Evolutionary conservation across 2,113 vertebrate genomes (phyloP), one percentile per base, ranked within the genome.

Genomic region (Psilopsiagon aymara): DNA sequence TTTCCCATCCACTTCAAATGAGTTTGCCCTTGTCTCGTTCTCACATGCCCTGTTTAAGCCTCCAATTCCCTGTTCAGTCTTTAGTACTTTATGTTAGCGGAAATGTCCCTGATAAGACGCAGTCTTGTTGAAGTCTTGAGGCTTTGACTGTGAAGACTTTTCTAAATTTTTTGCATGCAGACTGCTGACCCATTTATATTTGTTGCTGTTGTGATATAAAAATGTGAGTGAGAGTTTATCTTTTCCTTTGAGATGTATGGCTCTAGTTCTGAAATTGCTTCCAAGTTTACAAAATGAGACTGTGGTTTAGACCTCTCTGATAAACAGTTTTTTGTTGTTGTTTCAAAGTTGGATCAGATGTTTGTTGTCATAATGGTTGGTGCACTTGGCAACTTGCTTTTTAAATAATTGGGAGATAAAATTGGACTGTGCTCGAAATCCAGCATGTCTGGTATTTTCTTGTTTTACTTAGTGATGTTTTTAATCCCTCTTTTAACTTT

Each of bases 271-370:
- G 96, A 87, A 97, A 92, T 79, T 53, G 66, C 88, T 95, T 97
- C 97, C 96, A 97, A 94, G 97, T 98, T 98, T 98, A 97, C 74
- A 97, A 95, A 97, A 90, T 0, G 37, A 95, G 67, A 39, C 95
- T 97, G 83, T 90, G 95, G 96, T 96, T 95, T 94, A 96, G 96
- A 70, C 75, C 52, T 91, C 89, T 97, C 82, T 17, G 94, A 96
- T 98, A 98, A 98, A 98, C 93, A 92, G 92, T 97, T 82, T 96
- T 66, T 90, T 81, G 59, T 78, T 81, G 82, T 43, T 86, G 77
- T 91, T 96, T 97, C 95, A 88, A 95, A 97, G 94, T 83, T 96
- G 92, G 95, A 97, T 96, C 83, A 64, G 79, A 84, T 94, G 97
- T 55, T 85, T 91, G 82, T 96, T 97, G 93, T 96, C 51, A 86